Evolutionary conservation across 2,888 invertebrate genomes (phyloP).

Genomic region (Arctia plantaginis): DNA sequence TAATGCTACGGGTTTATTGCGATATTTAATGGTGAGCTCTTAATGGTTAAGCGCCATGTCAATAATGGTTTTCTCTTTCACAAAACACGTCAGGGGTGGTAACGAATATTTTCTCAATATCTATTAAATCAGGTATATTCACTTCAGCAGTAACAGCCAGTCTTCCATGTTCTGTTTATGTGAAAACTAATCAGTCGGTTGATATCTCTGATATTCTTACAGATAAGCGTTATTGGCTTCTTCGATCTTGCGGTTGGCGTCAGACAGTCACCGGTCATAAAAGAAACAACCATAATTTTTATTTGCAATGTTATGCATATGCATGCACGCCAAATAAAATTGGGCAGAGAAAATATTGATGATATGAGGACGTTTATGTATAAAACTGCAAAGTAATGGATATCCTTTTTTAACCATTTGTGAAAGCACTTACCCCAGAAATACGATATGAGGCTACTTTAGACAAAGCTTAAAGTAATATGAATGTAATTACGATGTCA

Average conservation of each 20-base stretch:
- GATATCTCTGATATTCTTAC: too few relatives aligned
- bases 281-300: too few relatives aligned
- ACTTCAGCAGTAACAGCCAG: neutral
- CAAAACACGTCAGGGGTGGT: neutral
- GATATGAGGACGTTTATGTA: too few relatives aligned
- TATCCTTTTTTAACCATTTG: neutral
- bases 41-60: constrained; percentile 19
- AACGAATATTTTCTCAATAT: neutral
- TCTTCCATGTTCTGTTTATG: neutral
- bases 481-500: neutral
- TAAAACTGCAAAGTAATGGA: too few relatives aligned
- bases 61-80: constrained; percentile 18
- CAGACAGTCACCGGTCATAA: too few relatives aligned
- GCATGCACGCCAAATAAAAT: too few relatives aligned
- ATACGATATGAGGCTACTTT: too few relatives aligned
- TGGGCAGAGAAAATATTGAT: too few relatives aligned
- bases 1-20: constrained; percentile 20
- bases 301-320: too few relatives aligned
- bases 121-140: neutral
- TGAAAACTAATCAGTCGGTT: neutral
- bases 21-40: constrained; percentile 23
- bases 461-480: neutral
- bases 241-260: too few relatives aligned
- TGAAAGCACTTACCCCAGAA: neutral
- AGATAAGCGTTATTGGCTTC: too few relatives aligned